Conservation (phyloP, 2,113 vertebrate genomes). For the Tetrax tetrax region DNA sequence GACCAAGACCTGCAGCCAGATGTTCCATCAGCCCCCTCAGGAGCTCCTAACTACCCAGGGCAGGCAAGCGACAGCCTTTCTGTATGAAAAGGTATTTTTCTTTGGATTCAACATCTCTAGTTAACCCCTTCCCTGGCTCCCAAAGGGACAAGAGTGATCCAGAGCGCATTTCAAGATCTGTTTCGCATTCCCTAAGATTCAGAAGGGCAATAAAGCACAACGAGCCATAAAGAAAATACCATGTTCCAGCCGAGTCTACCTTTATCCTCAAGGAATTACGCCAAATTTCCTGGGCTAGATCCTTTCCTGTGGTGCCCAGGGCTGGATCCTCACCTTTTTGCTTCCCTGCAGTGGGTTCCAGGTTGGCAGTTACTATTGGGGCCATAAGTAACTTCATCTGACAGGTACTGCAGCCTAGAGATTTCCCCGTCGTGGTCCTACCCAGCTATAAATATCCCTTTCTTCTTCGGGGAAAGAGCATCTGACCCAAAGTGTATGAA, state of each 20-base stretch:
- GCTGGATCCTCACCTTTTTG: not conserved
- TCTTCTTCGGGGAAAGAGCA: constrained; percentile 56
- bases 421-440: constrained; percentile 40
- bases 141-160: not conserved
- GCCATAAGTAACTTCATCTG: constrained; percentile 54
- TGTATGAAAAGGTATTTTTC: not conserved
- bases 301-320: not conserved
- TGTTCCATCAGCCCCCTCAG: not conserved
- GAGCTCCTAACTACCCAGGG: not conserved
- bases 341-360: not conserved
- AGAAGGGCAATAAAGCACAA: not conserved
- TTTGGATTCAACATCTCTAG: not conserved
- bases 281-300: not conserved
- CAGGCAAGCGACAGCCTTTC: not conserved
- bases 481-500: constrained; percentile 65
- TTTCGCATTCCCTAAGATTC: not conserved
- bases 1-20: not conserved
- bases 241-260: not conserved
- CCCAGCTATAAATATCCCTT: constrained; percentile 67
- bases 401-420: constrained; percentile 51
- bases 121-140: not conserved
- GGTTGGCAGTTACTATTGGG: constrained; percentile 29
- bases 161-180: not conserved
- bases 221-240: not conserved
- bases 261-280: not conserved